These are phyloP conservation scores for Malacoraja senta DNA, from an alignment of 2,797 vertebrate genomes.

Conservation along the genomic window DNA sequence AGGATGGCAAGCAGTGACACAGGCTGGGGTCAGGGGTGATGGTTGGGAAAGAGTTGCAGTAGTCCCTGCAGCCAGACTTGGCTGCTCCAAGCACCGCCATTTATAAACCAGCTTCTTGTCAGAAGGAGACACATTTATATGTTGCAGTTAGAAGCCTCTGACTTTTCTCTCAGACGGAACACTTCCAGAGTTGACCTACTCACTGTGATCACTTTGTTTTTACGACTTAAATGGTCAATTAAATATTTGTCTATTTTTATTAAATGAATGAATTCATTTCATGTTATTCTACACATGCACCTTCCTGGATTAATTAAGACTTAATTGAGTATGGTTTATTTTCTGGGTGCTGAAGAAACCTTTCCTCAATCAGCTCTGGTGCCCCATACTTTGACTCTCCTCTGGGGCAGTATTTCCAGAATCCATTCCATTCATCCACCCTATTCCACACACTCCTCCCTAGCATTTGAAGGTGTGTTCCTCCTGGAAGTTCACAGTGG, in stretches of 20 bases:
- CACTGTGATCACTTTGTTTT: neutral
- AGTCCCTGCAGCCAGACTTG: too few relatives aligned
- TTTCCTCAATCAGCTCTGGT: neutral
- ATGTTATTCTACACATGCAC: neutral
- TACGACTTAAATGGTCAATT: neutral
- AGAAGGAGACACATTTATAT: neutral
- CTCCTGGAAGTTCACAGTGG: neutral
- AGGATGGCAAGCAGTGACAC: neutral
- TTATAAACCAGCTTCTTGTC: neutral
- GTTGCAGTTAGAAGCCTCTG: too few relatives aligned
- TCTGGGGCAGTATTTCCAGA: neutral
- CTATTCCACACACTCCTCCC: neutral
- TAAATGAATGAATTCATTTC: neutral
- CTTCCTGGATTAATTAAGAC: too few relatives aligned
- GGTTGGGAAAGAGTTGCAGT: too few relatives aligned
- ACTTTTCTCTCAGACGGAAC: neutral
- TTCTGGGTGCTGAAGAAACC: too few relatives aligned
- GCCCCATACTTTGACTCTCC: neutral
- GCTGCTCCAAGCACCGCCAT: too few relatives aligned
- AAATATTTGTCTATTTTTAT: neutral
- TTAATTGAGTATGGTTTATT: too few relatives aligned
- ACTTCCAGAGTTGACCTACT: neutral
- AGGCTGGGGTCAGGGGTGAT: neutral
- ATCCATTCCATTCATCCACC: neutral
- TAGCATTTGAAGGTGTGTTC: neutral